Percentiles rank a stretch among this genome's conserved stretches.
These are phyloP conservation scores for Danio jaintianensis DNA, from an alignment of 2,797 vertebrate species.

Conservation along the genomic window DNA sequence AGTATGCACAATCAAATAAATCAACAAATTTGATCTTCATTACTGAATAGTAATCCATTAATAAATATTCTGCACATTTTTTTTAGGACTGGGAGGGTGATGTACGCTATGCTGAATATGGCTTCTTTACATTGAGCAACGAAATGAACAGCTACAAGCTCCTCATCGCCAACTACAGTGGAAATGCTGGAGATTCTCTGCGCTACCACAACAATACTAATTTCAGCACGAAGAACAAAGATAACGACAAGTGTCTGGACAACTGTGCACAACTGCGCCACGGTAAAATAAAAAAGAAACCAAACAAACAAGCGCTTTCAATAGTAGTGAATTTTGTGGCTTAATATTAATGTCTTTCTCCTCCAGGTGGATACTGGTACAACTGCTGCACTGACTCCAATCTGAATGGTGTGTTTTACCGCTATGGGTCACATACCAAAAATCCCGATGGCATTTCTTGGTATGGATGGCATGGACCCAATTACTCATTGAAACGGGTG, in stretches of 20 bases:
- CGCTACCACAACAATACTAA: constrained; percentile 97
- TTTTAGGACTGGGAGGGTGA: constrained; percentile 93
- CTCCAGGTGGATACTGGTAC: constrained; percentile 96
- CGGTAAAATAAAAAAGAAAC: constrained; percentile 76
- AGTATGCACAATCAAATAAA: constrained; percentile 18
- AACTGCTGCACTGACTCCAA: constrained; percentile 99
- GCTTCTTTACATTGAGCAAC: constrained; percentile 85
- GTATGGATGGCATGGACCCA: constrained; percentile 95
- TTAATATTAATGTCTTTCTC: constrained; percentile 23
- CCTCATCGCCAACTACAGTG: constrained; percentile 90
- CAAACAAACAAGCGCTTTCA: too few relatives aligned
- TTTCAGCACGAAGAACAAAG: constrained; percentile 97
- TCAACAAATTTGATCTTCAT: background rate
- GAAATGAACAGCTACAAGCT: constrained; percentile 95
- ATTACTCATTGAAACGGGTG: constrained; percentile 91
- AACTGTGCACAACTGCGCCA: constrained; percentile 90
- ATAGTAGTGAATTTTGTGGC: background rate
- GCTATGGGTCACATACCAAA: constrained; percentile 86
- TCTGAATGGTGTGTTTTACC: constrained; percentile 92
- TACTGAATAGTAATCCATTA: background rate
- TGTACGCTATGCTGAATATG: constrained; percentile 86
- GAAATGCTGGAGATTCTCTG: constrained; percentile 88
- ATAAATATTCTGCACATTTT: background rate
- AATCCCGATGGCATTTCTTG: constrained; percentile 93
- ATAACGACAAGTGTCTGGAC: constrained; percentile 98